These are phyloP conservation scores for Zosterops japonicus DNA, from an alignment of 2,113 vertebrate genomes.

Conservation along the genomic window DNA sequence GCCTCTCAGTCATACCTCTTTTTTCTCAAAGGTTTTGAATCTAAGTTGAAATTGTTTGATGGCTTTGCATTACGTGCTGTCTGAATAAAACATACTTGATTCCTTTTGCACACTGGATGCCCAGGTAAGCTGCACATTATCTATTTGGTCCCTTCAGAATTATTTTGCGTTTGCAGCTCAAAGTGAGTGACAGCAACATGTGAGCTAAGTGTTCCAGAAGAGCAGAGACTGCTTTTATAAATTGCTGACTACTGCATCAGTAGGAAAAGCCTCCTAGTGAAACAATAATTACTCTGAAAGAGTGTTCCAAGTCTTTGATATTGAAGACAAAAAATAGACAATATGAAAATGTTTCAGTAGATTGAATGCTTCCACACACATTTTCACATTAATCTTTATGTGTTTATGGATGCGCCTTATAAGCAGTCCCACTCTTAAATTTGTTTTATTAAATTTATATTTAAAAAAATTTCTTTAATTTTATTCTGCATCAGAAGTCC, in stretches of 20 bases:
- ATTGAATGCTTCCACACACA: background rate
- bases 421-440: background rate
- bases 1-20: background rate
- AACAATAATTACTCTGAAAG: slow-evolving; percentile 2
- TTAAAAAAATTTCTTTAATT: background rate
- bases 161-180: slow-evolving; percentile 46
- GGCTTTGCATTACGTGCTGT: slow-evolving; percentile 1
- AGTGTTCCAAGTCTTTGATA: background rate
- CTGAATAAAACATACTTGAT: slow-evolving; percentile 60
- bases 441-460: background rate
- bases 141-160: slow-evolving; percentile 13
- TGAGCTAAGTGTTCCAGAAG: background rate
- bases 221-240: slow-evolving; percentile 1
- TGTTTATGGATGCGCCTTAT: background rate
- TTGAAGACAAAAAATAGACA: background rate
- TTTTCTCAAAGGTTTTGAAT: slow-evolving; percentile 3
- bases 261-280: slow-evolving; percentile 20
- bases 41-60: slow-evolving; percentile 18
- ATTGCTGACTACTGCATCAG: background rate
- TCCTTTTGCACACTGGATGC: slow-evolving; percentile 14
- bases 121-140: slow-evolving; percentile 17
- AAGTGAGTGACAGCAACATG: background rate
- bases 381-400: background rate
- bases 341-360: background rate
- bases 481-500: background rate